Percentiles rank a stretch among this genome's conserved stretches.
Evolutionary conservation across 2,113 vertebrate species (phyloP).

Genomic region (Gymnocephalus cernua): DNA sequence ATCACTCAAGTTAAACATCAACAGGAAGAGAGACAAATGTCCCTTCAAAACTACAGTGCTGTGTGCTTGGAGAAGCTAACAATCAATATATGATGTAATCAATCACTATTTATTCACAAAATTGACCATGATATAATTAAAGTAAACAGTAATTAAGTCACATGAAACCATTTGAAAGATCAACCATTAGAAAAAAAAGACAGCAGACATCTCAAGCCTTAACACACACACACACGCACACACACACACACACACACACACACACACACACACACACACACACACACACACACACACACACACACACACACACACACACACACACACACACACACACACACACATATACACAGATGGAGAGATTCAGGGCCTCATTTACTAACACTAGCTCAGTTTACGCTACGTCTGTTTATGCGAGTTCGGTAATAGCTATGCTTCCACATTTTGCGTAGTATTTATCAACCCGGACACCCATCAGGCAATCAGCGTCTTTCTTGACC

Average conservation of each 20-base stretch:
- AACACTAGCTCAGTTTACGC: no score
- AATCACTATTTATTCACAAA: not conserved
- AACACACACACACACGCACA: no score
- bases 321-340: not conserved
- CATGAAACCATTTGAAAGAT: conserved; percentile 10
- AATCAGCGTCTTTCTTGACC: no score
- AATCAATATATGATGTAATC: not conserved
- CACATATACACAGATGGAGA: not conserved
- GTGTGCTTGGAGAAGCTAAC: not conserved
- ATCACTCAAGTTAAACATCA: conserved; percentile 7
- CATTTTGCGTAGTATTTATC: no score
- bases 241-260: not conserved
- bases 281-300: not conserved
- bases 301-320: not conserved
- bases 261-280: not conserved
- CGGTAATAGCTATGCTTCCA: no score
- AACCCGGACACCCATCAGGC: no score
- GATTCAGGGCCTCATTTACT: no score
- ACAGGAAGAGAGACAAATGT: conserved; percentile 11
- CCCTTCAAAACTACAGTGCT: not conserved
- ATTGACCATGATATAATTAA: not conserved
- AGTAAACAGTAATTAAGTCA: conserved; percentile 5
- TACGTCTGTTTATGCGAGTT: no score
- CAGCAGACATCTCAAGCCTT: not conserved
- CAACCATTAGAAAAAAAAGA: conserved; percentile 2